phyloP scores from a whole-genome alignment of 2,113 vertebrate species.

The Antechinus flavipes region DNA sequence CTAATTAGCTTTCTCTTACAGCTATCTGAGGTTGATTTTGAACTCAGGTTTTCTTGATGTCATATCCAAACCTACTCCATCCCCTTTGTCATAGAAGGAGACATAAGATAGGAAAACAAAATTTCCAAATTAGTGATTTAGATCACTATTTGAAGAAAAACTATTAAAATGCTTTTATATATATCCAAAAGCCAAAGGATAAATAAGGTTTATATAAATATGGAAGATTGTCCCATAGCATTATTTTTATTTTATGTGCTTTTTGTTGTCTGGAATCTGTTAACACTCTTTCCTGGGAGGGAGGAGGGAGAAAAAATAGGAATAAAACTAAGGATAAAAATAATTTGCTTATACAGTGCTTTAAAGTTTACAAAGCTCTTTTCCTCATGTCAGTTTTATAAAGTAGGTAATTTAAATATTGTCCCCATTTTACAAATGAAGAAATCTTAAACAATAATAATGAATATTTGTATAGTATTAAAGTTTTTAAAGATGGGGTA shows the following conservation, averaged over 20 bases:
- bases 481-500: not conserved
- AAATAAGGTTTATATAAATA: fast-evolving
- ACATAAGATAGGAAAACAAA: conserved; percentile 44
- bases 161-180: not conserved
- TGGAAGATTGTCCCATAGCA: not conserved
- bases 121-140: not conserved
- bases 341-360: not conserved
- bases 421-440: not conserved
- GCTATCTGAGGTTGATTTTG: not conserved
- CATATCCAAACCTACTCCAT: not conserved
- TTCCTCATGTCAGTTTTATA: not conserved
- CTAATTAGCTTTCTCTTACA: not conserved
- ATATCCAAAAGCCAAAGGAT: fast-evolving
- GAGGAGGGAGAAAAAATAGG: not conserved
- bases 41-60: not conserved
- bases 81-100: not conserved
- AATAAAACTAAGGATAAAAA: not conserved
- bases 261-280: not conserved
- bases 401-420: not conserved
- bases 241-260: not conserved
- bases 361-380: not conserved
- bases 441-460: not conserved
- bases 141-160: not conserved
- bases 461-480: not conserved
- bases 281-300: not conserved